Base-by-base conservation (phyloP, 2,113 vertebrate species). In the Labeo catla region DNA sequence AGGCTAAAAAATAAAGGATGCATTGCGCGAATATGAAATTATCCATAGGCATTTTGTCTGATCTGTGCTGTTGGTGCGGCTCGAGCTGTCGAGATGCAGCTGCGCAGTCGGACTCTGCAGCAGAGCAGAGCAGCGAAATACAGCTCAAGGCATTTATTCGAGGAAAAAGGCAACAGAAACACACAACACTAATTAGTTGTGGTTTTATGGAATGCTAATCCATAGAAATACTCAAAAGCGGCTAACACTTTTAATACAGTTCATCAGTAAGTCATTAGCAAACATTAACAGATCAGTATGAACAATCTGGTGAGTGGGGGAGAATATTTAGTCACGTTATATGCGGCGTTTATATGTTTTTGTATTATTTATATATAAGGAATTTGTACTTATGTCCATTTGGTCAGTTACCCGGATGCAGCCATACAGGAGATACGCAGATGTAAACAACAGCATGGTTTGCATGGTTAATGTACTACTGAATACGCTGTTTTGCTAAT, bases 21-120 rank as follows among this genome's bases (percentile, higher is more conserved):
- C 97, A 97, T 91, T 99, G 98, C 45, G 95, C 97, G 9, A 97
- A 95, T 87, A 98, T 95, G 85, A 97, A 94, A 93, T 95, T 96
- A 91, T 94, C 95, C 88, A 96, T 95, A 92, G 96, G 96, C 97
- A 98, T 98, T 93, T 89, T 94, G 91, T 83, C 86, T 54, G 21
- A 81, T 82, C 89, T 81, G 82, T 84, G 49, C 84, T 73, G 47
- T 39, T 49, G 59, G 45, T 66, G 88, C 84, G 92, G 85, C 90
- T 89, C 84, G 86, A 89, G 87, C 45, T 81, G 34, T 52, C 47
- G 34, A 68, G 28, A 84, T 90, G 93, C 93, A 90, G 49, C 77
- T 94, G 91, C 93, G 92, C 92, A 90, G 91, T 92, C 65, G 57
- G 11, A 77, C 88, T 86, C 79, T 81, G 85, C 88, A 86, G 92